Evolutionary conservation across 2,888 invertebrate genomes (phyloP).

Genomic region (Petrolisthes cinctipes): DNA sequence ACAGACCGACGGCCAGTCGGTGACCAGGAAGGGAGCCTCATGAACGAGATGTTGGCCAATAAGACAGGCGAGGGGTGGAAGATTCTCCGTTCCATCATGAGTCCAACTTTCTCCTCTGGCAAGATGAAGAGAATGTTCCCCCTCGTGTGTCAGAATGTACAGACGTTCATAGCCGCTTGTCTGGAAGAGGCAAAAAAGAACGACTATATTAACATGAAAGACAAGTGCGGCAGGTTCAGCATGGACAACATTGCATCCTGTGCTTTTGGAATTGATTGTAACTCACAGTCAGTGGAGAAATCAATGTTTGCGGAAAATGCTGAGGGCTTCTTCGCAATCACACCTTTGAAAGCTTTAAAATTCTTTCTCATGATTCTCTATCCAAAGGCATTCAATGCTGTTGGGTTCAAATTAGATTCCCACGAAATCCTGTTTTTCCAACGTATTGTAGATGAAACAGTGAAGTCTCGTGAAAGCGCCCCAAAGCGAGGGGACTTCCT

Average conservation of each 20-base stretch:
- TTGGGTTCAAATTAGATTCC: not conserved
- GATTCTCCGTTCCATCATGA: constrained; percentile 45
- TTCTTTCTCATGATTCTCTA: not conserved
- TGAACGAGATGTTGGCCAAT: constrained; percentile 43
- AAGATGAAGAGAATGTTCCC: constrained; percentile 54
- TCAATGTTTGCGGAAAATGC: constrained; percentile 43
- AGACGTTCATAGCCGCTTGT: constrained; percentile 14
- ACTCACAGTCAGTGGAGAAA: constrained; percentile 26
- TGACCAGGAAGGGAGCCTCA: not conserved
- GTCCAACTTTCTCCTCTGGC: constrained; percentile 57
- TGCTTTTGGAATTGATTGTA: constrained; percentile 60
- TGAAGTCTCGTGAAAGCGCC: constrained; percentile 15
- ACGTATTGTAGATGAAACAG: constrained; percentile 27
- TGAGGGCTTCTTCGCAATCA: constrained; percentile 14
- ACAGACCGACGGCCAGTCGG: constrained; percentile 41
- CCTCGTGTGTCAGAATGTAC: constrained; percentile 48
- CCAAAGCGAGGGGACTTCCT: constrained; percentile 41
- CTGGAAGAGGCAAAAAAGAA: constrained; percentile 26
- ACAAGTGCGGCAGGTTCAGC: constrained; percentile 40
- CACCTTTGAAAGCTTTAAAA: not conserved
- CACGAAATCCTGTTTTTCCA: constrained; percentile 27
- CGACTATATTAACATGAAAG: constrained; percentile 67
- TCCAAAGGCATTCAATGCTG: not conserved
- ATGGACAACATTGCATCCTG: constrained; percentile 60
- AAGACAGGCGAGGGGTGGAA: constrained; percentile 57